phyloP scores from a whole-genome alignment of 2,888 invertebrate genomes.

The Sericinus montela region DNA sequence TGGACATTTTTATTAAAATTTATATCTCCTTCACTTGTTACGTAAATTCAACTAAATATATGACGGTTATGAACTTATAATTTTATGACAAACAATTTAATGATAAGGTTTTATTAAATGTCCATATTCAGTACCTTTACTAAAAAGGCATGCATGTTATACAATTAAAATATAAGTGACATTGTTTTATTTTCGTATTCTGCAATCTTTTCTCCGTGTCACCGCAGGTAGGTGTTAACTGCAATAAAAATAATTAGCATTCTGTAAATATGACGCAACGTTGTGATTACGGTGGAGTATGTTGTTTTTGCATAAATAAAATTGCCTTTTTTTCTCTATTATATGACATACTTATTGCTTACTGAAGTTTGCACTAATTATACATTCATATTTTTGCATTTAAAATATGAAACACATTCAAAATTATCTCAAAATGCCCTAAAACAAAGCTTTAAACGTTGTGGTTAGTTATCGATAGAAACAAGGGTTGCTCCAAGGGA shows the following conservation, averaged over 20 bases:
- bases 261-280: background rate
- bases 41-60: background rate
- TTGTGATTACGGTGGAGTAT: background rate
- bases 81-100: background rate
- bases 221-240: background rate
- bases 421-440: too few species aligned
- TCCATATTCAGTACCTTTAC: slow-evolving; percentile 1
- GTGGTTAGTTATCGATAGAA: too few species aligned
- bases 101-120: slow-evolving; percentile 2
- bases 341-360: too few species aligned
- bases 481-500: too few species aligned
- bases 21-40: background rate
- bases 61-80: background rate
- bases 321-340: too few species aligned
- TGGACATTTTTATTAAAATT: background rate
- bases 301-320: too few species aligned
- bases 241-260: background rate
- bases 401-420: too few species aligned
- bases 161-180: background rate
- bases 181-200: background rate
- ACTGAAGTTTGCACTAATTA: too few species aligned
- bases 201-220: background rate
- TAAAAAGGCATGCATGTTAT: slow-evolving; percentile 1
- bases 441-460: too few species aligned
- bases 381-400: too few species aligned